These are phyloP conservation scores for Salvator merianae DNA, from an alignment of 2,113 vertebrate genomes.

Conservation along the genomic window DNA sequence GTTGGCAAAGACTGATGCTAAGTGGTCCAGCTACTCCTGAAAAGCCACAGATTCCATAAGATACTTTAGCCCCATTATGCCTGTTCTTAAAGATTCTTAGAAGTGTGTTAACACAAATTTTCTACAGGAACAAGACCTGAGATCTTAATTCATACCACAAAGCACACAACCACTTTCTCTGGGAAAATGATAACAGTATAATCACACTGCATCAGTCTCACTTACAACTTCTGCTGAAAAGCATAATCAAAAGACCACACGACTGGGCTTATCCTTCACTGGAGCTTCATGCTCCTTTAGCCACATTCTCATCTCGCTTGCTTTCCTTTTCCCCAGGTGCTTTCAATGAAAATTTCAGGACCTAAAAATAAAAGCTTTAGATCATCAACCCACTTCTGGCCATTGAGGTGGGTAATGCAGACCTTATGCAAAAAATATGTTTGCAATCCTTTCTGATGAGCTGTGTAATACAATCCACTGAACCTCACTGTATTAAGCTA, in stretches of 20 bases:
- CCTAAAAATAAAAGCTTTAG: constrained; percentile 62
- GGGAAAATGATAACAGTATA: constrained; percentile 19
- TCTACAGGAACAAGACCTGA: not conserved
- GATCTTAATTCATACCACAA: not conserved
- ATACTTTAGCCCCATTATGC: not conserved
- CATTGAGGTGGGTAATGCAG: constrained; percentile 69
- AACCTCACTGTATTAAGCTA: constrained; percentile 59
- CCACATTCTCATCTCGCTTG: constrained; percentile 37
- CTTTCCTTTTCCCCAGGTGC: constrained; percentile 2
- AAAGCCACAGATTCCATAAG: not conserved
- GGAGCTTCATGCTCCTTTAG: not conserved
- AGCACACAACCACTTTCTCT: not conserved
- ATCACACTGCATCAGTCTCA: not conserved
- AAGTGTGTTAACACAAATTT: not conserved
- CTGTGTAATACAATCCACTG: constrained; percentile 65
- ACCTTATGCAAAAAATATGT: constrained; percentile 60
- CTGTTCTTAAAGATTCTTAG: not conserved
- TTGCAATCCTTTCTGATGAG: constrained; percentile 62
- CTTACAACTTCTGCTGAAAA: constrained; percentile 39
- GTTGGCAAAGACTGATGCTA: too few species aligned
- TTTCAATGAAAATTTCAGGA: constrained; percentile 46
- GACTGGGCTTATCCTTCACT: constrained; percentile 44
- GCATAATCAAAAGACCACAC: constrained; percentile 45
- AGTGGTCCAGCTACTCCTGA: not conserved
- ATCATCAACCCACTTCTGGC: constrained; percentile 58